Base-by-base conservation (phyloP, 2,113 vertebrate genomes). In the Nothobranchius furzeri region DNA sequence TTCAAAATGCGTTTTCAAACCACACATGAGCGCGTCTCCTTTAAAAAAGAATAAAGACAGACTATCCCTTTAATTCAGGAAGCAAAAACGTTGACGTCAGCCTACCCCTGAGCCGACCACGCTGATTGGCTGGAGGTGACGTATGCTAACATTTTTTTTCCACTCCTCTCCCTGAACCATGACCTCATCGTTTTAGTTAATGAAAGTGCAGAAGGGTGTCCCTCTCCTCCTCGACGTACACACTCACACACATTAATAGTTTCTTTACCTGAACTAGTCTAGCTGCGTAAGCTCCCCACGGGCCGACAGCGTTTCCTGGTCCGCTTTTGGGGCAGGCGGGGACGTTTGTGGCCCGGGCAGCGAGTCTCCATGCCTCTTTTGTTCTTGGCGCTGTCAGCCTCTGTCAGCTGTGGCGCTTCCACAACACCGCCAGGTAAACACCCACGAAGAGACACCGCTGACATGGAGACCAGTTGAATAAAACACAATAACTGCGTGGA, bases 91-190 rank as follows among this genome's bases (percentile, higher is more conserved):
- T 81, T 94, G 92, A 96, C 95, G 95, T 96, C 93, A 95, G 76
- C 91, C 69, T 90, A 68, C 87, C 91, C 88, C 69, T 72, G 88
- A 93, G 90, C 90, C 71, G 68, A 74, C 75, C 56, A 60, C 87
- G 89, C 92, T 93, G 93, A 97, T 97, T 96, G 96, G 96, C 91
- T 95, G 84, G 46, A 65, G 90, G 85, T 97, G 95, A 97, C 95
- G 95, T 96, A 93, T 96, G 89, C 90, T 61, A 47, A 55, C 67
- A 62, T 66, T 80, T 83, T 63, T 20, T 88, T 63, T 40, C 85
- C 42, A 55, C 42, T 47, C 12, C 47, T 60, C 59, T 56, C 70
- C 77, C 83, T 91, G 86, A 90, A 87, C 91, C 93, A 94, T 95
- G 94, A 96, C 94, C 94, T 96, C 94, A 96, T 95, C 94, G 88